Evolutionary conservation across 1,140 invertebrate species (phyloP).

Genomic region (Heliconius eleuchia): DNA sequence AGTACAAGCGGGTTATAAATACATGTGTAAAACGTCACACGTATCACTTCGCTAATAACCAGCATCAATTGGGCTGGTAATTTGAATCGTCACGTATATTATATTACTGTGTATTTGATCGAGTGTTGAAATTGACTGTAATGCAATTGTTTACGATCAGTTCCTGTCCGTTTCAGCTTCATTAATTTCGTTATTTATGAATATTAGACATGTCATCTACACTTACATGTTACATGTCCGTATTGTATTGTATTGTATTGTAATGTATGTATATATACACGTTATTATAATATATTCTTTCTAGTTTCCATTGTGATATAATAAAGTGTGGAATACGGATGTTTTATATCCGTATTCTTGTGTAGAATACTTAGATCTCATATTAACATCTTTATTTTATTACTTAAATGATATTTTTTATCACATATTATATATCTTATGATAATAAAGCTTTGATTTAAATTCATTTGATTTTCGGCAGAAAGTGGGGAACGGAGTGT

Average conservation of each 20-base stretch:
- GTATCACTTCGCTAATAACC: not conserved
- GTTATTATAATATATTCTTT: too few relatives aligned
- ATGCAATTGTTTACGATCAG: constrained; percentile 24
- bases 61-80: constrained; percentile 21
- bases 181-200: constrained; percentile 22
- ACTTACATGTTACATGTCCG: not conserved
- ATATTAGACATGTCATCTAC: constrained; percentile 3
- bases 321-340: too few relatives aligned
- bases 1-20: not conserved
- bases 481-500: too few relatives aligned
- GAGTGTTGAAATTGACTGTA: constrained; percentile 19
- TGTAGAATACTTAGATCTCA: too few relatives aligned
- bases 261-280: too few relatives aligned
- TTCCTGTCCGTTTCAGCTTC: not conserved
- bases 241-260: not conserved
- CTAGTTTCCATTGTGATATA: too few relatives aligned
- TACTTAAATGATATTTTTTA: too few relatives aligned
- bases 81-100: constrained; percentile 20
- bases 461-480: too few relatives aligned
- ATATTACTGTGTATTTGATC: constrained; percentile 20
- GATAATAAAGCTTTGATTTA: too few relatives aligned
- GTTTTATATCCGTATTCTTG: too few relatives aligned
- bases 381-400: too few relatives aligned
- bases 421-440: too few relatives aligned
- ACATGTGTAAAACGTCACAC: not conserved